Evolutionary conservation across 2,797 vertebrate species (phyloP).

Genomic region (Acanthurus leucopareius): DNA sequence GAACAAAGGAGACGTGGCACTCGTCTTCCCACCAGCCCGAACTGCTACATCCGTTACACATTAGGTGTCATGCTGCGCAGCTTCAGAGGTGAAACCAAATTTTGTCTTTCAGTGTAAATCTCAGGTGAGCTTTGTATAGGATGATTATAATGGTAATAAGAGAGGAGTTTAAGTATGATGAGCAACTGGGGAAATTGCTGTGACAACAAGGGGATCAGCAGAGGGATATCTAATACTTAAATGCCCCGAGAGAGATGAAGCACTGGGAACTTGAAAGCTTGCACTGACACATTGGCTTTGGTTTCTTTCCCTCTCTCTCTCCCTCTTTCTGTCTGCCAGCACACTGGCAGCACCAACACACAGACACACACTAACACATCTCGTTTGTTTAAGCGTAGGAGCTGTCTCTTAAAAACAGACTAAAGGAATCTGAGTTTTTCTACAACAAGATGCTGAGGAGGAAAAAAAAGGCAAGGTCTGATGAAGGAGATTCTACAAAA

Average conservation of each 20-base stretch:
- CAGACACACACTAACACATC: conserved; percentile 38
- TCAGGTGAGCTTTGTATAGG: conserved; percentile 80
- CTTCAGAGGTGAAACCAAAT: conserved; percentile 69
- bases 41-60: conserved; percentile 58
- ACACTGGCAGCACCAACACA: background rate
- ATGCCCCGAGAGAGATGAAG: conserved; percentile 80
- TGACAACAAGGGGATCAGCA: conserved; percentile 84
- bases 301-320: conserved; percentile 26
- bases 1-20: conserved; percentile 32
- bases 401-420: conserved; percentile 64
- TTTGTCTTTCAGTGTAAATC: conserved; percentile 73
- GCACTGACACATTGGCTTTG: conserved; percentile 74
- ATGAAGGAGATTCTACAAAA: conserved; percentile 85
- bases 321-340: conserved; percentile 30
- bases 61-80: conserved; percentile 52
- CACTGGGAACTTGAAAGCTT: conserved; percentile 78
- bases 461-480: conserved; percentile 79
- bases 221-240: conserved; percentile 82
- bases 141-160: conserved; percentile 83
- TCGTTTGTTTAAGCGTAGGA: conserved; percentile 58
- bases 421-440: conserved; percentile 60
- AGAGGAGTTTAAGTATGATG: conserved; percentile 84
- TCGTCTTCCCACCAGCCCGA: conserved; percentile 39
- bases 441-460: conserved; percentile 51
- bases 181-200: conserved; percentile 84